Evolutionary conservation across 2,113 vertebrate species (phyloP).

Genomic region (Nyctereutes procyonoides): DNA sequence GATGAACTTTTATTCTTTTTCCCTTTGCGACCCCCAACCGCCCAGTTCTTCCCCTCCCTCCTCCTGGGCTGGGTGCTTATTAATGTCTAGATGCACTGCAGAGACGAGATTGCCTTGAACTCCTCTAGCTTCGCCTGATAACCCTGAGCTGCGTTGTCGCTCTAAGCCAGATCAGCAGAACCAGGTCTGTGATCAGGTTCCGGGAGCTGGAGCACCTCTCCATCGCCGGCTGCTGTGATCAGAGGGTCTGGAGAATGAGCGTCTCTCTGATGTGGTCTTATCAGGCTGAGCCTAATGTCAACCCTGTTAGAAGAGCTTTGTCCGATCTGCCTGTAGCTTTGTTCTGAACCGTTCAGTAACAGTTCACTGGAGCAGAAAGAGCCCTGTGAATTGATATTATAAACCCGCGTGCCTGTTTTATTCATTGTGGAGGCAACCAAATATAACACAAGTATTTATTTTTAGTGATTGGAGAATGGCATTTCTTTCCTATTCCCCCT

Average conservation of each 20-base stretch:
- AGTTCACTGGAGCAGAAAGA: conserved; percentile 90
- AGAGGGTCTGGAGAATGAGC: conserved; percentile 78
- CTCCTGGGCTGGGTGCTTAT: conserved; percentile 42
- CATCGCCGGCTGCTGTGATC: conserved; percentile 77
- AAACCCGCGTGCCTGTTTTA: conserved; percentile 87
- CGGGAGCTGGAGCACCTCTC: conserved; percentile 69
- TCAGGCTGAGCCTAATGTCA: conserved; percentile 88
- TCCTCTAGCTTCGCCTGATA: neutral
- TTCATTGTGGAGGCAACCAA: conserved; percentile 84
- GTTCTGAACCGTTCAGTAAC: conserved; percentile 90
- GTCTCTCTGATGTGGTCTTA: conserved; percentile 87
- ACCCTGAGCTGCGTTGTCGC: conserved; percentile 58
- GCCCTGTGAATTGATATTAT: conserved; percentile 89
- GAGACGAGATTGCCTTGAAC: conserved; percentile 61
- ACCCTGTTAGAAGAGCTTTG: conserved; percentile 88
- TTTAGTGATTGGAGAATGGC: conserved; percentile 79
- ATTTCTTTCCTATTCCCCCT: conserved; percentile 29
- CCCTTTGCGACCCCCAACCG: neutral
- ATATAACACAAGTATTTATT: conserved; percentile 87
- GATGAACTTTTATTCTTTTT: neutral
- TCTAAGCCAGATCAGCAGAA: conserved; percentile 77
- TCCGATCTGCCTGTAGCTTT: conserved; percentile 89
- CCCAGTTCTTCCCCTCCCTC: accelerated
- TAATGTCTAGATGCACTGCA: neutral
- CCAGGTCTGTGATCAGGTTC: conserved; percentile 80